These are phyloP conservation scores for Callipepla californica DNA, from an alignment of 2,113 vertebrate species.

Conservation along the genomic window DNA sequence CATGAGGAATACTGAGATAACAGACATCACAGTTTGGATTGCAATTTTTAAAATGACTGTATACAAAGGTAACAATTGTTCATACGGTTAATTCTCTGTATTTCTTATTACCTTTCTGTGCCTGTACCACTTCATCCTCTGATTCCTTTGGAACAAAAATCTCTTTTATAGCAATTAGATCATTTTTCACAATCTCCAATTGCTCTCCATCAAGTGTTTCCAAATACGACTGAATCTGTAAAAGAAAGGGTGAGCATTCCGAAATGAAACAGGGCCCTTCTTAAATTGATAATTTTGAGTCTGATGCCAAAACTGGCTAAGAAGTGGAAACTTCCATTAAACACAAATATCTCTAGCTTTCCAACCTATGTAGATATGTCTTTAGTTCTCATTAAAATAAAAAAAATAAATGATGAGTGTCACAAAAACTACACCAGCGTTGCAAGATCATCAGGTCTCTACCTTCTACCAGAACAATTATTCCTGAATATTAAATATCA, in stretches of 20 bases:
- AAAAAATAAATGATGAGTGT: neutral
- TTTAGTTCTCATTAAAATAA: neutral
- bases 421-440: neutral
- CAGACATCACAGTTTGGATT: neutral
- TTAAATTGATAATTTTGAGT: neutral
- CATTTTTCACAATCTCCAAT: constrained; percentile 87
- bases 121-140: constrained; percentile 73
- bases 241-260: constrained; percentile 6
- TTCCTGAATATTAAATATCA: neutral
- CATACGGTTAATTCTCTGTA: neutral
- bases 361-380: neutral
- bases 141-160: constrained; percentile 87
- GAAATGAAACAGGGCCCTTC: neutral
- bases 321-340: neutral
- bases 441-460: neutral
- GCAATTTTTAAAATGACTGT: neutral
- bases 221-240: constrained; percentile 91
- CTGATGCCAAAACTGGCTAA: neutral
- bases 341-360: neutral
- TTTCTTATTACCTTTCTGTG: constrained; percentile 86
- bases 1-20: neutral
- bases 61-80: neutral
- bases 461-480: neutral
- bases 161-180: constrained; percentile 92
- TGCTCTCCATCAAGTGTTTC: constrained; percentile 83